Percentiles rank a stretch among this genome's conserved stretches.
Evolutionary conservation across 2,888 invertebrate genomes (phyloP).

Genomic region (Gryllus longicercus): DNA sequence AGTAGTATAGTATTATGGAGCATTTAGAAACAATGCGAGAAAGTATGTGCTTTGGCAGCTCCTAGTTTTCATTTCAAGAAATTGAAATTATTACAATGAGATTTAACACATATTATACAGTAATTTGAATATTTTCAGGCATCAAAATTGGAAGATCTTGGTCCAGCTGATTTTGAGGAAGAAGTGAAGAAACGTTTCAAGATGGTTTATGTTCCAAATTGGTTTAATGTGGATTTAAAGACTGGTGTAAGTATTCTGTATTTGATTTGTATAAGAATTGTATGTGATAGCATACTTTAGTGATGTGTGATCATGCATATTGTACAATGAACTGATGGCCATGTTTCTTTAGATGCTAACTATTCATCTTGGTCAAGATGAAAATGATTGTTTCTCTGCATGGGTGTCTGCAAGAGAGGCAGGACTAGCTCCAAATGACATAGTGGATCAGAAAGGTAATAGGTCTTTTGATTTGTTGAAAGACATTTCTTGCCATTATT

Average conservation of each 20-base stretch:
- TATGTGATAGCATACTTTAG: not conserved
- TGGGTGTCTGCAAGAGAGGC: constrained; percentile 98
- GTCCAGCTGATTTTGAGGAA: constrained; percentile 86
- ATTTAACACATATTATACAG: not conserved
- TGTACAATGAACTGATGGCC: constrained; percentile 20
- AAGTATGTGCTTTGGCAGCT: no score
- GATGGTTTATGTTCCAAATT: constrained; percentile 94
- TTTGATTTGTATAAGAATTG: not conserved
- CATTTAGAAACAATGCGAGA: no score
- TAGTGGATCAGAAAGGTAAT: constrained; percentile 72
- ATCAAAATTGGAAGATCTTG: constrained; percentile 83
- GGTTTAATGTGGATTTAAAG: constrained; percentile 98
- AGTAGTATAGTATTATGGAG: no score
- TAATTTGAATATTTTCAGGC: constrained; percentile 51
- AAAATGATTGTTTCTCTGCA: constrained; percentile 95
- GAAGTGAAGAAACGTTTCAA: constrained; percentile 88
- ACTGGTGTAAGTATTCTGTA: constrained; percentile 70
- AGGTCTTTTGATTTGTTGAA: no score
- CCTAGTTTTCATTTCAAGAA: not conserved
- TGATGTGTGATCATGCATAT: not conserved
- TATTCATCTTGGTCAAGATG: constrained; percentile 94
- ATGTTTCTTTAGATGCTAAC: constrained; percentile 74
- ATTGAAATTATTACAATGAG: not conserved
- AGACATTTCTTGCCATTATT: no score
- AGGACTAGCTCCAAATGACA: constrained; percentile 70